Conservation (phyloP, 1,140 invertebrate species). For the Drosophila elegans region DNA sequence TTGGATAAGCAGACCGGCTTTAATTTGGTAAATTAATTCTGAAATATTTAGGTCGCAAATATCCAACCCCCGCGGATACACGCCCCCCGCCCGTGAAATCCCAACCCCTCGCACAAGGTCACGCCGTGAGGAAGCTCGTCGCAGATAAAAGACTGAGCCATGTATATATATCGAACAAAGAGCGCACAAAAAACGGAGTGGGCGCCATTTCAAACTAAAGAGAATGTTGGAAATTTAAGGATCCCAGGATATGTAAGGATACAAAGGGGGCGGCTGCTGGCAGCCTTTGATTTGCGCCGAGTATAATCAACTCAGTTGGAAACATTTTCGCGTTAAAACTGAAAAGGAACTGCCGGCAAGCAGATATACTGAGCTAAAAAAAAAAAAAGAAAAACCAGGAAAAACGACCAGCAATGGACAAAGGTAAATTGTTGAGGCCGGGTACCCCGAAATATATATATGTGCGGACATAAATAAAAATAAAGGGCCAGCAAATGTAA, state of each 20-base stretch:
- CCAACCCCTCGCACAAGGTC: slow-evolving; percentile 54
- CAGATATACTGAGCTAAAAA: slow-evolving; percentile 23
- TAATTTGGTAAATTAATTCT: slow-evolving; percentile 82
- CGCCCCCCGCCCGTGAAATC: slow-evolving; percentile 9
- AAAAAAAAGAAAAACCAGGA: slow-evolving; percentile 39
- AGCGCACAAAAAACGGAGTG: slow-evolving; percentile 14
- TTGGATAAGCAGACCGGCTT: slow-evolving; percentile 78
- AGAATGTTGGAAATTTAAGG: slow-evolving; percentile 68
- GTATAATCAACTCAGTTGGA: slow-evolving; percentile 80
- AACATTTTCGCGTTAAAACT: slow-evolving; percentile 53
- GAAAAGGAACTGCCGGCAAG: slow-evolving; percentile 55
- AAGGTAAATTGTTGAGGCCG: slow-evolving; percentile 64
- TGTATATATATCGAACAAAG: slow-evolving; percentile 42
- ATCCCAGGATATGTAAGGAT: slow-evolving; percentile 17
- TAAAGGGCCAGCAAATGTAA: slow-evolving; percentile 62
- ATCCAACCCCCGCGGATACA: slow-evolving; percentile 33
- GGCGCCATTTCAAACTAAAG: slow-evolving; percentile 18
- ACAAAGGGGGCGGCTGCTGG: slow-evolving; percentile 11
- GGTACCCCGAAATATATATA: slow-evolving; percentile 29
- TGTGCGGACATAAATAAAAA: slow-evolving; percentile 56
- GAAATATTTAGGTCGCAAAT: slow-evolving; percentile 80
- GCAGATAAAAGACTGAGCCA: slow-evolving; percentile 59
- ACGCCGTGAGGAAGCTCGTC: slow-evolving; percentile 36
- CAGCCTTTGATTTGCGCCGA: slow-evolving; percentile 70
- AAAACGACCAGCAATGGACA: slow-evolving; percentile 29